A percentile compares a stretch with the other conserved stretches of the same genome.
Evolutionary conservation across 2,797 vertebrate species (phyloP).

Genomic region (Brotula barbata): DNA sequence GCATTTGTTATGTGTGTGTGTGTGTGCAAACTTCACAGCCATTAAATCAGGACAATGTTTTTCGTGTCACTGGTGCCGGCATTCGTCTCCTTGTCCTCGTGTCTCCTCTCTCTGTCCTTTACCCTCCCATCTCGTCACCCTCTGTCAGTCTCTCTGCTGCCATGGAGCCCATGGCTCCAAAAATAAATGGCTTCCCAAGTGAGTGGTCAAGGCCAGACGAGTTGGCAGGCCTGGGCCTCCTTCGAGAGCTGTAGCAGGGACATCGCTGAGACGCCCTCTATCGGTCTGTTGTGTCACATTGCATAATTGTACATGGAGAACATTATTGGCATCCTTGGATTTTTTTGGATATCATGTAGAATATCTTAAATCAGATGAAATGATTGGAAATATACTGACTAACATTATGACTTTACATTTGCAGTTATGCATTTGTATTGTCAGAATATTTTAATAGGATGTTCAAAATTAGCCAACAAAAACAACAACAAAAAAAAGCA

Average conservation of each 20-base stretch:
- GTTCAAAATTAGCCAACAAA: too few relatives aligned
- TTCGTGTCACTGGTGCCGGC: slow-evolving; percentile 77
- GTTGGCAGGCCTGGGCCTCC: slow-evolving; percentile 62
- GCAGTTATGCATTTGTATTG: too few relatives aligned
- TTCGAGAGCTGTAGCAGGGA: slow-evolving; percentile 29
- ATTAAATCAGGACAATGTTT: slow-evolving; percentile 82
- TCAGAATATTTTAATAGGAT: too few relatives aligned
- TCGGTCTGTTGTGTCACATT: slow-evolving; percentile 40
- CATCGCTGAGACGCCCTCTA: slow-evolving; percentile 54
- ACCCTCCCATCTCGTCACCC: slow-evolving; percentile 50
- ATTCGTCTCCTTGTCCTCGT: slow-evolving; percentile 45
- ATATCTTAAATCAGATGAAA: too few relatives aligned
- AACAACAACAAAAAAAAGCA: too few relatives aligned
- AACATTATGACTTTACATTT: too few relatives aligned
- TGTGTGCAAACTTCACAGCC: slow-evolving; percentile 70
- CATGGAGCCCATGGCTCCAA: slow-evolving; percentile 71
- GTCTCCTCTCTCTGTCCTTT: slow-evolving; percentile 37
- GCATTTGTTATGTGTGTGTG: slow-evolving; percentile 28
- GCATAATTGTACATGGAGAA: slow-evolving; percentile 1
- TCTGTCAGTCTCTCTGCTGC: slow-evolving; percentile 69
- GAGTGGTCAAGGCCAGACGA: slow-evolving; percentile 71
- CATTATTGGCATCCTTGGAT: too few relatives aligned
- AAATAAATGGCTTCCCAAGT: slow-evolving; percentile 77
- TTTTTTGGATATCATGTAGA: too few relatives aligned
- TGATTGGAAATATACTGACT: too few relatives aligned